phyloP scores from a whole-genome alignment of 2,888 invertebrate genomes.

The Cabera pusaria region DNA sequence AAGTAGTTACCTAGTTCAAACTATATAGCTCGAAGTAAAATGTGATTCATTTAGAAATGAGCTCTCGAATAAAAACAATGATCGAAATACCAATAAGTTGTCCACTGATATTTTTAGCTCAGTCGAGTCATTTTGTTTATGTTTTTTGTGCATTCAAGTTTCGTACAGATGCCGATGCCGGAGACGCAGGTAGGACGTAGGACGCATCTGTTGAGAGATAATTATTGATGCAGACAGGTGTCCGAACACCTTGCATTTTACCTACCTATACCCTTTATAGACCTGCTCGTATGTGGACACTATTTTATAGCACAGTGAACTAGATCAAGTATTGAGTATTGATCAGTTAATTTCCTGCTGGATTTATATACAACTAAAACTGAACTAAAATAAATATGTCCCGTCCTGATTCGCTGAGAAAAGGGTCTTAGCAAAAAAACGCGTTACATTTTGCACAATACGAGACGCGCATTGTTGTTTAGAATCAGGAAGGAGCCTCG shows the following conservation, averaged over 20 bases:
- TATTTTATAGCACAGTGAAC: no score
- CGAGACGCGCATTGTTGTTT: conserved; percentile 63
- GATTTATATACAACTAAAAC: no score
- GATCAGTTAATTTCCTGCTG: no score
- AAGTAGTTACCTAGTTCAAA: no score
- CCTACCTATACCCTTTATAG: conserved; percentile 32
- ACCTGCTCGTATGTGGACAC: no score
- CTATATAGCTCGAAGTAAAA: no score
- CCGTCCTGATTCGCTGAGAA: conserved; percentile 34
- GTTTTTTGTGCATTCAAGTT: conserved; percentile 42
- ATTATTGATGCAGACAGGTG: conserved; percentile 72
- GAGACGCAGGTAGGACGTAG: conserved; percentile 66
- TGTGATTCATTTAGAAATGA: no score
- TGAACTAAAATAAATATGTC: conserved; percentile 26
- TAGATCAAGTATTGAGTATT: no score
- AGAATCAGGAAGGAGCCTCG: conserved; percentile 67
- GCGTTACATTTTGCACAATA: conserved; percentile 80
- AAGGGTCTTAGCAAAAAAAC: conserved; percentile 56
- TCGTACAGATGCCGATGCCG: conserved; percentile 37
- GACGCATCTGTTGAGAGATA: conserved; percentile 75
- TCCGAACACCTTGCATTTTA: conserved; percentile 71
- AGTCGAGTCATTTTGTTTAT: conserved; percentile 33
- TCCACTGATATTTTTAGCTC: conserved; percentile 20
- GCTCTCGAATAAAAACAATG: no score
- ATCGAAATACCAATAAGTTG: conserved; percentile 2